Evolutionary conservation across 2,113 vertebrate species (phyloP), one percentile per base, ranked within the genome.

Genomic region (Salvelinus namaycush): DNA sequence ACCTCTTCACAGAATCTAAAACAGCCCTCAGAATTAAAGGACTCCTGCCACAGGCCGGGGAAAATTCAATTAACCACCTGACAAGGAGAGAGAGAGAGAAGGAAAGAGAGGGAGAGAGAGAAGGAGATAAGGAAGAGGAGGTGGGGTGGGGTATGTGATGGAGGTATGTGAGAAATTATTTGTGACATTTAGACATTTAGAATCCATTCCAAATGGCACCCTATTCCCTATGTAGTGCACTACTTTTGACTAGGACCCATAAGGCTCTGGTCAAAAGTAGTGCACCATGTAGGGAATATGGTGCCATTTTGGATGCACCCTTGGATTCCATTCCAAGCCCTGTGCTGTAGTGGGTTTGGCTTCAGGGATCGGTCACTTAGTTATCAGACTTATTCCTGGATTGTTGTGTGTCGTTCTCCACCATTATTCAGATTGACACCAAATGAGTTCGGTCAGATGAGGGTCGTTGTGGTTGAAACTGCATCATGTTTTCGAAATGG

Each of bases 371-470:
- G 3, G 72, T 68, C 3, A 1, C 70, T 78, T 83, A 87, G 81
- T 39, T 77, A 70, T 16, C 39, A 44, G 20, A 76, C 77, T 83
- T 77, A 44, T 72, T 79, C 84, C 72, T 72, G 60, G 5, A 69
- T 1, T 22, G 48, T 27, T 71, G 34, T 64, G 59, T 72, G 69
- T 81, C 68, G 27, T 73, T 71, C 44, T 70, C 64, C 66, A 60
- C 24, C 68, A n/a, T 5, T 18, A 79, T 77, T 79, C 66, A 83
- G 86, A 77, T 74, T 82, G 79, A 68, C 62, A 60, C 29, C 27
- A 66, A 57, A 44, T 44, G 2, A 44, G 39, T 44, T 44, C 11
- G 39, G 9, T 44, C 39, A 44, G 39, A 44, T 44, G 39, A 44
- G 39, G 39, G 39, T 44, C 0, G 39, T 39, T 44, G 39, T 44